phyloP scores from a whole-genome alignment of 2,797 vertebrate genomes.

The Lepilemur ruficaudatus region DNA sequence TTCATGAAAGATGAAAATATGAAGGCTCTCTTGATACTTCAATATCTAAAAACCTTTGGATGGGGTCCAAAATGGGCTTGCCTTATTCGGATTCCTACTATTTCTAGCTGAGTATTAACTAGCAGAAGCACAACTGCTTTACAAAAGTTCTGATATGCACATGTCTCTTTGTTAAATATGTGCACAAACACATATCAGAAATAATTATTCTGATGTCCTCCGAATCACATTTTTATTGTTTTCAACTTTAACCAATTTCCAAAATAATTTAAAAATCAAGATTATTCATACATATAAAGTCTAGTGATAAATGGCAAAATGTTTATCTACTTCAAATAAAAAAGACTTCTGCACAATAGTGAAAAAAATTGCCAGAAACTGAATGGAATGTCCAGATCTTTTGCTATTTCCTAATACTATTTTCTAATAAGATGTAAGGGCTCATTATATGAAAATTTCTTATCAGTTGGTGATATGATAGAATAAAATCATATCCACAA shows the following conservation, averaged over 20 bases:
- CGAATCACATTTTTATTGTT: slow-evolving; percentile 39
- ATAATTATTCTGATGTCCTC: not conserved
- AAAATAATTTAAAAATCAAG: slow-evolving; percentile 47
- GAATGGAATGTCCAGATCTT: not conserved
- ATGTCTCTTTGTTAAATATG: slow-evolving; percentile 24
- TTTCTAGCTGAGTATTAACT: slow-evolving; percentile 33
- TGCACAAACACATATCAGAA: not conserved
- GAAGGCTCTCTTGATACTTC: slow-evolving; percentile 3
- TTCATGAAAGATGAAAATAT: slow-evolving; percentile 23
- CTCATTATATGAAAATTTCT: not conserved
- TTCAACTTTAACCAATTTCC: slow-evolving; percentile 37
- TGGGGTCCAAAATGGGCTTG: not conserved
- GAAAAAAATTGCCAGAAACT: not conserved
- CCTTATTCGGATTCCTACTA: slow-evolving; percentile 17
- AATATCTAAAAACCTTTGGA: slow-evolving; percentile 46
- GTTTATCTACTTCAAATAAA: slow-evolving; percentile 54
- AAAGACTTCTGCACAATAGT: slow-evolving; percentile 15
- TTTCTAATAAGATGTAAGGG: slow-evolving; percentile 34
- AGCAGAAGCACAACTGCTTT: not conserved
- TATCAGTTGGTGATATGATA: not conserved
- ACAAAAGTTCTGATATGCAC: not conserved
- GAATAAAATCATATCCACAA: slow-evolving; percentile 46
- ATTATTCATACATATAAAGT: slow-evolving; percentile 23
- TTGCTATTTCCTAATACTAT: not conserved
- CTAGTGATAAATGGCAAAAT: not conserved